A percentile compares a stretch with the other conserved stretches of the same genome.
Evolutionary conservation across 2,797 vertebrate genomes (phyloP).

Genomic region (Sphaeramia orbicularis): DNA sequence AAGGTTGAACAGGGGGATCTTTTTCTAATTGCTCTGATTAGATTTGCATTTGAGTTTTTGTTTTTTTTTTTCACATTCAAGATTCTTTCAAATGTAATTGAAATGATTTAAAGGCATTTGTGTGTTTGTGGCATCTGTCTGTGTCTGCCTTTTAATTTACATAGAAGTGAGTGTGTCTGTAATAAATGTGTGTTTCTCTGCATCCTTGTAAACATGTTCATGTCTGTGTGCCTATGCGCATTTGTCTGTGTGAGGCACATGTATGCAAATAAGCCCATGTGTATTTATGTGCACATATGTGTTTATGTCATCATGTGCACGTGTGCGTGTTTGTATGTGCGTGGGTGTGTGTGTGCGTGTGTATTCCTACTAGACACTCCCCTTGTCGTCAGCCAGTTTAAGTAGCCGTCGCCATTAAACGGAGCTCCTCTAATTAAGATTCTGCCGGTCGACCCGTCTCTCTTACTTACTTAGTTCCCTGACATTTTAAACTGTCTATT

Average conservation of each 20-base stretch:
- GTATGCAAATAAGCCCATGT: slow-evolving; percentile 22
- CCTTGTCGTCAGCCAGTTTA: slow-evolving; percentile 39
- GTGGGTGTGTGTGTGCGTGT: slow-evolving; percentile 14
- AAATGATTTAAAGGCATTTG: slow-evolving; percentile 21
- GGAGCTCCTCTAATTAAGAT: slow-evolving; percentile 87
- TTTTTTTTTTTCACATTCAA: slow-evolving; percentile 1
- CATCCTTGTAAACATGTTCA: not conserved
- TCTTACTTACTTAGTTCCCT: slow-evolving; percentile 90
- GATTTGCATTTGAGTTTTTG: slow-evolving; percentile 3
- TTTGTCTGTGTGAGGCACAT: slow-evolving; percentile 28
- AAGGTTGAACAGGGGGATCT: slow-evolving; percentile 68
- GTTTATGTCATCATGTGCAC: slow-evolving; percentile 30
- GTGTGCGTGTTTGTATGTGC: not conserved
- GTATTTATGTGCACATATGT: slow-evolving; percentile 25
- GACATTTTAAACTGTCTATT: slow-evolving; percentile 92
- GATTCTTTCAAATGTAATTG: slow-evolving; percentile 17
- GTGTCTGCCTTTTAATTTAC: not conserved
- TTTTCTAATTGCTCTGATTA: slow-evolving; percentile 85
- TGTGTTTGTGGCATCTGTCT: not conserved
- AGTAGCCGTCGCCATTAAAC: slow-evolving; percentile 78
- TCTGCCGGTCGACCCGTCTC: slow-evolving; percentile 83
- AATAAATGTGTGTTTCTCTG: not conserved
- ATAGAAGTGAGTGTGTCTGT: slow-evolving; percentile 3
- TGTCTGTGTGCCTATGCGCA: not conserved
- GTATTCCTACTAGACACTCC: slow-evolving; percentile 48